These are phyloP conservation scores for Drosophila pallidifrons DNA, from an alignment of 1,140 invertebrate species.

Conservation along the genomic window DNA sequence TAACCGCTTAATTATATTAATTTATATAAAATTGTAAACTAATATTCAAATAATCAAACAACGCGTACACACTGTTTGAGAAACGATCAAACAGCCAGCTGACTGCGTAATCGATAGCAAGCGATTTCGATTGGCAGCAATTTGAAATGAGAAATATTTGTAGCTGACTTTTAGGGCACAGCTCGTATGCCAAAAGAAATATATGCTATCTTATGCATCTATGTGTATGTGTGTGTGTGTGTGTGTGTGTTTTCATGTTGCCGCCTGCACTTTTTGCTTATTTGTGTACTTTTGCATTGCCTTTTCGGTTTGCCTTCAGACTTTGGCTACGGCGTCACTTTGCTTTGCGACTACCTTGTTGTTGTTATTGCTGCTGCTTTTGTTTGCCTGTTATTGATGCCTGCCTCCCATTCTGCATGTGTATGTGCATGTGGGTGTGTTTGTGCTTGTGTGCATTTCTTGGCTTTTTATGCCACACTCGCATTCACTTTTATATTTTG, in stretches of 20 bases:
- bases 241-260: constrained; percentile 15
- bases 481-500: constrained; percentile 43
- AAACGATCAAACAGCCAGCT: too few relatives aligned
- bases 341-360: constrained; percentile 18
- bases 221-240: constrained; percentile 11
- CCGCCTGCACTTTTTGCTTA: constrained; percentile 35
- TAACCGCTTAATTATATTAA: too few relatives aligned
- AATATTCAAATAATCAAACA: too few relatives aligned
- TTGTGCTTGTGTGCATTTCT: constrained; percentile 25
- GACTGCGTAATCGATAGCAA: neutral
- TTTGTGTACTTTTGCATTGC: constrained; percentile 38
- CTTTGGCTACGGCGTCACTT: constrained; percentile 37
- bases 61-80: too few relatives aligned
- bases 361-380: constrained; percentile 12
- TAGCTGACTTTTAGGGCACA: neutral
- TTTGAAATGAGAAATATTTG: neutral
- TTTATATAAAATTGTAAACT: too few relatives aligned
- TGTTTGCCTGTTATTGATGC: constrained; percentile 45
- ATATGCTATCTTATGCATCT: neutral
- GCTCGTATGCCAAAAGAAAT: neutral
- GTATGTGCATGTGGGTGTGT: neutral
- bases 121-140: neutral
- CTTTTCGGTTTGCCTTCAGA: constrained; percentile 38
- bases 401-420: constrained; percentile 10
- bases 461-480: constrained; percentile 31